A percentile compares a stretch with the other conserved stretches of the same genome.
Conservation (phyloP, 2,797 vertebrate species). For the Vultur gryphus region DNA sequence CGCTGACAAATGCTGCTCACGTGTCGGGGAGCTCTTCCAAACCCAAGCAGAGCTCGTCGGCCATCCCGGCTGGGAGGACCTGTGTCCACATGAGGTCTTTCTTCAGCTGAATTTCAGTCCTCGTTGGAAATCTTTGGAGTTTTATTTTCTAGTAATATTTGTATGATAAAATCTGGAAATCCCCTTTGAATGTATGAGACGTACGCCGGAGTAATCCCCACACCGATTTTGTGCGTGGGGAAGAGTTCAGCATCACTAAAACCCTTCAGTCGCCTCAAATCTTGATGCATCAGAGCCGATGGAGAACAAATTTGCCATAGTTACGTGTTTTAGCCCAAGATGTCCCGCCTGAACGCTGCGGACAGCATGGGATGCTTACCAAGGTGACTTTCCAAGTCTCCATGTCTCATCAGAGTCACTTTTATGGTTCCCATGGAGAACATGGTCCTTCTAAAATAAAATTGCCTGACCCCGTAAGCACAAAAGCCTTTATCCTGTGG, state of each 20-base stretch:
- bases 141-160: not conserved
- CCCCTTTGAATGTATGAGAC: not conserved
- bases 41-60: not conserved
- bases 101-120: not conserved
- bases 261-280: accelerated
- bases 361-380: not conserved
- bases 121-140: not conserved
- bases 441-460: accelerated
- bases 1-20: not conserved
- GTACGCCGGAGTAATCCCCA: accelerated
- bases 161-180: not conserved
- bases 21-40: not conserved
- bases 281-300: not conserved
- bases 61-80: not conserved
- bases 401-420: accelerated
- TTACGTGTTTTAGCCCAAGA: not conserved
- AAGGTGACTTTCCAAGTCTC: not conserved
- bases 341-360: not conserved
- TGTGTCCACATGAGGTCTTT: accelerated
- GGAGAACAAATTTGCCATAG: not conserved
- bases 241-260: not conserved
- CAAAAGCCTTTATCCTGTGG: not conserved
- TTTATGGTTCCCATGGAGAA: not conserved
- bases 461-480: accelerated
- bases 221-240: accelerated